Evolutionary conservation across 2,888 invertebrate genomes (phyloP).

Genomic region (Cantharis rustica): DNA sequence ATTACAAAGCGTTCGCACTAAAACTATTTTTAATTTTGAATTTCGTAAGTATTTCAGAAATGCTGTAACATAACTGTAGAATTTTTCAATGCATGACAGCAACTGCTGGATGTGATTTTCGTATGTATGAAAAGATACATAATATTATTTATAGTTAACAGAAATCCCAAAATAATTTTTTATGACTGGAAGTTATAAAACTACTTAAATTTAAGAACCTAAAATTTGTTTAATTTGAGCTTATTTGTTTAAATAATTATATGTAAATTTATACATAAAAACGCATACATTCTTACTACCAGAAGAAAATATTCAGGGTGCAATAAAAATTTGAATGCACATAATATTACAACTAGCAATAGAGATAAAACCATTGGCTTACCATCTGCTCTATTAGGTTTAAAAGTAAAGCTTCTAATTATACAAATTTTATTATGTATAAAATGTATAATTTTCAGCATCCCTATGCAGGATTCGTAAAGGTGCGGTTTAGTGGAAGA

Average conservation of each 20-base stretch:
- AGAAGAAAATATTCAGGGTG: not conserved
- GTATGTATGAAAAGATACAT: not conserved
- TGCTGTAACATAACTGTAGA: too few relatives aligned
- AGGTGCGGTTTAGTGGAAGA: not conserved
- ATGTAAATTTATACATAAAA: too few relatives aligned
- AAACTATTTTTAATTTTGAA: not conserved
- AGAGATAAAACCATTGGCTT: not conserved
- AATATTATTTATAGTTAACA: not conserved
- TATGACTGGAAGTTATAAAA: not conserved
- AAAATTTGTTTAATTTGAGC: not conserved
- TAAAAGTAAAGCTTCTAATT: not conserved
- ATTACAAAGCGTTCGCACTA: too few relatives aligned
- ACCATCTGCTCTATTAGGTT: not conserved
- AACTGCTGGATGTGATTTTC: too few relatives aligned
- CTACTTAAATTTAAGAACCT: not conserved
- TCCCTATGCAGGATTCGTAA: not conserved
- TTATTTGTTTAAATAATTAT: too few relatives aligned
- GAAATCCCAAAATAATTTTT: not conserved
- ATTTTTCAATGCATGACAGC: too few relatives aligned
- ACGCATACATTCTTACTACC: not conserved
- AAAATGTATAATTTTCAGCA: not conserved
- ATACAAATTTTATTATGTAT: not conserved
- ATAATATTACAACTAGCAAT: not conserved
- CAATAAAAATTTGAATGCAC: not conserved
- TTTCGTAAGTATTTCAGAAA: not conserved